Conservation (phyloP, 2,888 invertebrate species). For the Drosophila hamatofila region DNA sequence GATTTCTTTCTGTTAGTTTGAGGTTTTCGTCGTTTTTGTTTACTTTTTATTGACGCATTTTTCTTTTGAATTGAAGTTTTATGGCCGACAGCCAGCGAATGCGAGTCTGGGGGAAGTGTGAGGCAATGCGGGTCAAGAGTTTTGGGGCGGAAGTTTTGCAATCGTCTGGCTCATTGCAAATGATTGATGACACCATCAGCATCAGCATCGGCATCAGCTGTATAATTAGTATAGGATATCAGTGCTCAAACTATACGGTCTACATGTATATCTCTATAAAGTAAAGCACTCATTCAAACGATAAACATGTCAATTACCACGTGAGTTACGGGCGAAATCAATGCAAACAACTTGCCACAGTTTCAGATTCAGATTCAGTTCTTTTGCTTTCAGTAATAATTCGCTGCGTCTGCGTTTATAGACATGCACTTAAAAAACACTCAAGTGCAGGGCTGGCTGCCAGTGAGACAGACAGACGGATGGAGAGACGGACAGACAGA, state of each 20-base stretch:
- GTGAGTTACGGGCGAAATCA: slow-evolving; percentile 75
- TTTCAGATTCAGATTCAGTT: slow-evolving; percentile 14
- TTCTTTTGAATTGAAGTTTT: slow-evolving; percentile 64
- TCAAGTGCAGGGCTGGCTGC: slow-evolving; percentile 69
- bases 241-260: neutral
- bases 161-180: slow-evolving; percentile 38
- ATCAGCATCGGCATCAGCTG: neutral
- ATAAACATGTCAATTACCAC: slow-evolving; percentile 78
- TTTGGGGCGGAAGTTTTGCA: slow-evolving; percentile 69
- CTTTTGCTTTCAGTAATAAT: slow-evolving; percentile 60
- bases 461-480: slow-evolving; percentile 26
- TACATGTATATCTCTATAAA: slow-evolving; percentile 16
- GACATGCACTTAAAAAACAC: slow-evolving; percentile 79
- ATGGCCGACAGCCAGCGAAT: slow-evolving; percentile 24
- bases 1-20: slow-evolving; percentile 24
- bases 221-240: slow-evolving; percentile 60
- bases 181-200: slow-evolving; percentile 65
- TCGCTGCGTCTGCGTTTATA: slow-evolving; percentile 69
- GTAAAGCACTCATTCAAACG: slow-evolving; percentile 54
- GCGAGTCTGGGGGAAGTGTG: slow-evolving; percentile 39
- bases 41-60: slow-evolving; percentile 64
- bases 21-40: slow-evolving; percentile 36
- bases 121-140: slow-evolving; percentile 50
- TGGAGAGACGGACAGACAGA: slow-evolving; percentile 17
- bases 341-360: slow-evolving; percentile 60